Evolutionary conservation across 2,797 vertebrate species (phyloP).

Genomic region (Scolopax bukidnonensis): DNA sequence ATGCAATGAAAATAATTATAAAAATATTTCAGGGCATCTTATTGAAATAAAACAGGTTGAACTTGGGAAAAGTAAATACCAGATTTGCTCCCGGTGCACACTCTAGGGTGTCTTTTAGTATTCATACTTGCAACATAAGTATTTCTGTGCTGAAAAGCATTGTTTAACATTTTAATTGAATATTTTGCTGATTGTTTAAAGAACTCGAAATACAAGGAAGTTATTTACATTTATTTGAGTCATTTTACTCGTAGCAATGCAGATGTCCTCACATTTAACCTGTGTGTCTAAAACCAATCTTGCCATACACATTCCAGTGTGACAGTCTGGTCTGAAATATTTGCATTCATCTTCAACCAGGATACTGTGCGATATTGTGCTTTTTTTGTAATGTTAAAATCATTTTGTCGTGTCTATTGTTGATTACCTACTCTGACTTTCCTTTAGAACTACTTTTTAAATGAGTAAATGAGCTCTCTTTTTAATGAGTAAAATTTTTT

Average conservation of each 20-base stretch:
- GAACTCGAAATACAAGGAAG: neutral
- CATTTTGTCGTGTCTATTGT: neutral
- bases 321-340: neutral
- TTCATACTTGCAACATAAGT: neutral
- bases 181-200: neutral
- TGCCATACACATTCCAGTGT: neutral
- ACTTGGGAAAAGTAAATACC: neutral
- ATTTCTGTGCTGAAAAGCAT: neutral
- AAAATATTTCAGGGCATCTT: slow-evolving; percentile 42
- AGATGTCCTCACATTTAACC: neutral
- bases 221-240: neutral
- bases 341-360: neutral
- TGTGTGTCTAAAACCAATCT: neutral
- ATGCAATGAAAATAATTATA: slow-evolving; percentile 73
- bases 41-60: slow-evolving; percentile 53
- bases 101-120: neutral
- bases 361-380: neutral
- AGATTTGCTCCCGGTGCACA: neutral
- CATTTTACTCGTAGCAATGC: neutral
- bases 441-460: neutral
- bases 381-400: neutral
- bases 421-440: neutral
- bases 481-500: neutral
- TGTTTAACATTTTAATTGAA: neutral
- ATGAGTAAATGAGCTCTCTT: neutral